Evolutionary conservation across 2,797 vertebrate species (phyloP), one percentile per base, ranked within the genome.

Genomic region (Labroides dimidiatus): DNA sequence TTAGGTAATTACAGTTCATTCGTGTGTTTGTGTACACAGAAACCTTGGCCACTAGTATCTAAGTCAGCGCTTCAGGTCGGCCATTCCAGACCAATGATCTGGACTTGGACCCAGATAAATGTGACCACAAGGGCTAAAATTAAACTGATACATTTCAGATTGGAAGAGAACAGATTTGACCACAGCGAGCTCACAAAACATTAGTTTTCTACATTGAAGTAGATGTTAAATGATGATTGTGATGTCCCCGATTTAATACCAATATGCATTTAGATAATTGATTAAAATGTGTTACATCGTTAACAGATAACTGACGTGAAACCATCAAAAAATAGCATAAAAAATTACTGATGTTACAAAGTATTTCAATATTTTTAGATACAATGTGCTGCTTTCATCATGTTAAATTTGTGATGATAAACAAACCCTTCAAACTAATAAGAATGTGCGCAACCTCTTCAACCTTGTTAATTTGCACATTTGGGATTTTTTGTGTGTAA

Each of bases 391-490:
- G 30, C 13, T 27, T 8, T 43, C 14, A 53, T 23, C 19, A 42
- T 6, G 17, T 16, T 24, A 6, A 5, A 23, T 3, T 47, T 55
- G 1, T n/a, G 20, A 23, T 52, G 2, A 54, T 33, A n/a, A 0
- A 42, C 41, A 36, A 41, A 23, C 41, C 20, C 45, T 30, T 27
- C 8, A 17, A 0, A 11, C 4, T 0, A 20, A 57, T 16, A 12
- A 39, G 24, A 27, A 27, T 41, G 43, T 55, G 6, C 27, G 75
- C n/a, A 39, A 21, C 36, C 58, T 49, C 21, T 23, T 49, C 8
- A 51, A 24, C 4, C 6, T 21, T 52, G 17, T 30, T 33, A 10
- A 44, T 54, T 45, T 42, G n/a, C 61, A 54, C 14, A 53, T 48
- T 6, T 64, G 10, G 51, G 6, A 48, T 48, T 17, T 61, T 17